Evolutionary conservation across 35 echinoderm and acorn worm genomes (phyloP).

Genomic region (Stichopus chloronotus): DNA sequence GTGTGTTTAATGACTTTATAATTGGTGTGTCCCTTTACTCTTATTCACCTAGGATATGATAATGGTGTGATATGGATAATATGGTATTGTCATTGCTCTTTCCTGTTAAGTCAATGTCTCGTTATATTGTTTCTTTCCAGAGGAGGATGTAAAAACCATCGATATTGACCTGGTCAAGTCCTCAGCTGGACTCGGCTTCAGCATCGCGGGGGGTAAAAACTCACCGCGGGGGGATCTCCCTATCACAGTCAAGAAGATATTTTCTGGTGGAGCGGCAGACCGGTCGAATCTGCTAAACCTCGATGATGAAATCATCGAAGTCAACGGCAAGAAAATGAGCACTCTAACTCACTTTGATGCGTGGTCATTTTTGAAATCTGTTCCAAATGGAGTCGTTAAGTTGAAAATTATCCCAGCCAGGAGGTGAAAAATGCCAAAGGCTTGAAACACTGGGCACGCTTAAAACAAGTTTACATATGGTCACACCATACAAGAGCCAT

Average conservation of each 20-base stretch:
- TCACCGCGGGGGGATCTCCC: conserved; percentile 88
- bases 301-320: conserved; percentile 88
- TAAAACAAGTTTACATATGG: too few relatives aligned
- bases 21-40: too few relatives aligned
- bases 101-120: neutral
- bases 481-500: too few relatives aligned
- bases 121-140: neutral
- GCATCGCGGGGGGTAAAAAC: conserved; percentile 86
- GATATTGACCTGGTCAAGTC: conserved; percentile 90
- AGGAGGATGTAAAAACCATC: conserved; percentile 61
- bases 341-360: conserved; percentile 93
- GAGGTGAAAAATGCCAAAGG: neutral
- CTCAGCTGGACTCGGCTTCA: conserved; percentile 90
- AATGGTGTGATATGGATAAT: neutral
- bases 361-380: conserved; percentile 89
- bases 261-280: conserved; percentile 86
- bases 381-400: conserved; percentile 89
- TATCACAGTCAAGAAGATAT: conserved; percentile 98
- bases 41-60: too few relatives aligned
- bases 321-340: conserved; percentile 78
- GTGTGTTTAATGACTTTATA: too few relatives aligned
- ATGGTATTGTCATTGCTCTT: neutral
- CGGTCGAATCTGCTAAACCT: conserved; percentile 76
- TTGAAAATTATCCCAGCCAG: conserved; percentile 76
- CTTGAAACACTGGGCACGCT: too few relatives aligned